Conservation (phyloP, 2,888 invertebrate species). For the Drosophila ustulata region DNA sequence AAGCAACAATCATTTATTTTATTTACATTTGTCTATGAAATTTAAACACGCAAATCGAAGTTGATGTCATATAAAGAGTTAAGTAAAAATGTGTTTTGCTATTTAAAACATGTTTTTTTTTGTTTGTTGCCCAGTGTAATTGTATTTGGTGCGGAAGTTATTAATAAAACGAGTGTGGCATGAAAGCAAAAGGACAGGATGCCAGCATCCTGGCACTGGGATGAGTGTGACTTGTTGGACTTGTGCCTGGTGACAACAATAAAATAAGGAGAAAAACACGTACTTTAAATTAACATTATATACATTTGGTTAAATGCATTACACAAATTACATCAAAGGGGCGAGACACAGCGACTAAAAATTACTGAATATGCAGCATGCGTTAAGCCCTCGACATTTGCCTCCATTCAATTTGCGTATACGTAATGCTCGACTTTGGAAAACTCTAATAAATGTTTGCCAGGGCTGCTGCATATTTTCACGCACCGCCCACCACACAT, state of each 20-base stretch:
- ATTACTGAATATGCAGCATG: constrained; percentile 29
- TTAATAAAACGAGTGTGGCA: constrained; percentile 67
- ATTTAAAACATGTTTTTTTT: too few relatives aligned
- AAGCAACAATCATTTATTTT: too few relatives aligned
- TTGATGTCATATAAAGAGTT: too few relatives aligned
- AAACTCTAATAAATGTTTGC: constrained; percentile 17
- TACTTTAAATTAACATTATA: constrained; percentile 56
- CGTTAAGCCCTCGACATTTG: constrained; percentile 36
- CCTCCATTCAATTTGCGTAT: constrained; percentile 45
- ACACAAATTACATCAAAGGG: constrained; percentile 28
- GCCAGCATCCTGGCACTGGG: constrained; percentile 15
- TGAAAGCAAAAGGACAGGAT: constrained; percentile 43
- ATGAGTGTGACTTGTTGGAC: constrained; percentile 19
- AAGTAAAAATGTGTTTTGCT: too few relatives aligned
- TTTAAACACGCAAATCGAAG: too few relatives aligned
- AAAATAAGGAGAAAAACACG: constrained; percentile 46
- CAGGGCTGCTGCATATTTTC: constrained; percentile 63
- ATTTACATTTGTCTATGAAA: too few relatives aligned
- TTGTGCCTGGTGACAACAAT: constrained; percentile 28
- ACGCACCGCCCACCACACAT: constrained; percentile 53
- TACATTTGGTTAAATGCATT: constrained; percentile 48
- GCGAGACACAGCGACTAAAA: constrained; percentile 31
- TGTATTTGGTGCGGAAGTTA: constrained; percentile 72
- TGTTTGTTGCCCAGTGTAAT: constrained; percentile 52
- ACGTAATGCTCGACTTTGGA: constrained; percentile 17